Evolutionary conservation across 2,113 vertebrate species (phyloP).

Genomic region (Accipiter virgatus): DNA sequence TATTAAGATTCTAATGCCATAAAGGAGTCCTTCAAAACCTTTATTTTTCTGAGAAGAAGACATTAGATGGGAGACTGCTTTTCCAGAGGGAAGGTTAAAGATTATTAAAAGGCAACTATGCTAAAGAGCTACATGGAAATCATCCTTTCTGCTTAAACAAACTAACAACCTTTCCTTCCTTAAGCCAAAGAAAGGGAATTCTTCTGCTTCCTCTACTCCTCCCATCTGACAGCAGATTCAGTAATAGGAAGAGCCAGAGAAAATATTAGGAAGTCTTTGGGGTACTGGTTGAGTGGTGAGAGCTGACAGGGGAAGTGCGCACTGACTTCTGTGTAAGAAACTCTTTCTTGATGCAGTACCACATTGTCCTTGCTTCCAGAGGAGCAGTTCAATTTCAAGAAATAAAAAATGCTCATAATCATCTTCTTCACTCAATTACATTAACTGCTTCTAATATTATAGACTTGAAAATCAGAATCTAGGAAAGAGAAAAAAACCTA

Average conservation of each 20-base stretch:
- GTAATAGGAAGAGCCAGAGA: not conserved
- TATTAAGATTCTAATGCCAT: not conserved
- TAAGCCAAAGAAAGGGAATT: not conserved
- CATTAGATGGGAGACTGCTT: not conserved
- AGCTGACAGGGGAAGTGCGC: not conserved
- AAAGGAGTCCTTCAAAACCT: not conserved
- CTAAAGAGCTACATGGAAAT: not conserved
- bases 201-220: not conserved
- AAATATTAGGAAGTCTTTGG: not conserved
- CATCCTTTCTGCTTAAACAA: not conserved
- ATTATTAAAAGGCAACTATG: not conserved
- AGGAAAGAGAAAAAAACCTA: not conserved
- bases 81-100: not conserved
- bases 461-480: not conserved
- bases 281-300: accelerated
- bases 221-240: not conserved
- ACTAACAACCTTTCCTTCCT: not conserved
- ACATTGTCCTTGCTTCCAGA: not conserved
- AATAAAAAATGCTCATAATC: not conserved
- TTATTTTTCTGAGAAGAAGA: not conserved
- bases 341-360: not conserved
- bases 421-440: not conserved
- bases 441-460: not conserved
- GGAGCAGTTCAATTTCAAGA: not conserved
- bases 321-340: not conserved